These are phyloP conservation scores for Drosophila silvestris DNA, from an alignment of 2,888 invertebrate genomes.

Conservation along the genomic window DNA sequence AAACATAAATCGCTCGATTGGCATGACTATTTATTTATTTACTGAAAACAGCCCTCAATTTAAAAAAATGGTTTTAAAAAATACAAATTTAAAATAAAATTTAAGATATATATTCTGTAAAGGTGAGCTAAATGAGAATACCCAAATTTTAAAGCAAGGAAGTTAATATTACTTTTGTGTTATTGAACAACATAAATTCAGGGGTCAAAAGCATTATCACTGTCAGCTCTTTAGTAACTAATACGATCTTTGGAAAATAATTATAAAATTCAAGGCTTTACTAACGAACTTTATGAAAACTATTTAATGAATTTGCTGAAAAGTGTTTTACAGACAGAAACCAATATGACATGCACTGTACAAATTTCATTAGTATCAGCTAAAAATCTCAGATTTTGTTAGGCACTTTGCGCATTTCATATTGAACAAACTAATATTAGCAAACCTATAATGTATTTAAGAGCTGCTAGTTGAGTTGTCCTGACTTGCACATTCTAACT, in stretches of 20 bases:
- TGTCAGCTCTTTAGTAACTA: background rate
- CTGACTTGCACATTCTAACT: background rate
- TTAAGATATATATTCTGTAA: background rate
- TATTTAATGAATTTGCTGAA: background rate
- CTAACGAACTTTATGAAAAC: background rate
- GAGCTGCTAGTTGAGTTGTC: background rate
- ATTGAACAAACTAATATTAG: background rate
- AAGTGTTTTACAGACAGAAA: background rate
- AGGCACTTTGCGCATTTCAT: background rate
- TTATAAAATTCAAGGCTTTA: background rate
- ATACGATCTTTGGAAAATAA: background rate
- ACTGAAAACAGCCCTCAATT: accelerated
- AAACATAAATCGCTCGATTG: background rate
- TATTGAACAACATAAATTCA: background rate
- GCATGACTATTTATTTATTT: background rate
- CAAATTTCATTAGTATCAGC: background rate
- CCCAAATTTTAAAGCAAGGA: background rate
- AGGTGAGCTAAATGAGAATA: background rate
- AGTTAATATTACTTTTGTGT: background rate
- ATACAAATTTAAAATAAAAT: background rate
- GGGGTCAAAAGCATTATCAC: background rate
- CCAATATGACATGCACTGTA: background rate
- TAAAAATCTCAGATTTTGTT: background rate
- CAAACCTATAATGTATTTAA: too few relatives aligned
- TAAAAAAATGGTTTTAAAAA: background rate